These are phyloP conservation scores for Oceanodroma leucorhoa DNA, from an alignment of 2,797 vertebrate species.

Conservation along the genomic window DNA sequence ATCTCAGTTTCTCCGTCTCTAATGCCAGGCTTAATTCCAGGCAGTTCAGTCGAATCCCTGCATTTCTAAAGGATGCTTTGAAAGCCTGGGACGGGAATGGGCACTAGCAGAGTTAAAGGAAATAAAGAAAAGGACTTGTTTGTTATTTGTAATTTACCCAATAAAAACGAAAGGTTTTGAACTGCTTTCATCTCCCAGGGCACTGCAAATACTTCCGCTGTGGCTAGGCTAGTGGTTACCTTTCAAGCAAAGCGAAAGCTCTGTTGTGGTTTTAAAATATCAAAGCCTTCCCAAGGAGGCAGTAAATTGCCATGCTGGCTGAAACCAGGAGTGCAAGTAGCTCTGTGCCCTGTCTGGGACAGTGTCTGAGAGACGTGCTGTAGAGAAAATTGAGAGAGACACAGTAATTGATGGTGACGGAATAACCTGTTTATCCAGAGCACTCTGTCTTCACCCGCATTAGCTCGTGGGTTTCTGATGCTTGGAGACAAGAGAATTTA, in stretches of 20 bases:
- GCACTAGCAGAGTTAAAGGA: not conserved
- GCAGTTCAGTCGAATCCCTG: not conserved
- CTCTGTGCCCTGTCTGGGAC: conserved; percentile 26
- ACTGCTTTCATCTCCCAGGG: conserved; percentile 5
- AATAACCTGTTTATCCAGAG: conserved; percentile 7
- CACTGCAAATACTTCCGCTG: not conserved
- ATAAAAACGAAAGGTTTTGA: not conserved
- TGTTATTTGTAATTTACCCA: conserved; percentile 9
- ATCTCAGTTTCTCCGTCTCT: not conserved
- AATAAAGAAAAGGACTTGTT: not conserved
- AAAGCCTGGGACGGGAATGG: not conserved
- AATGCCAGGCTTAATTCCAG: not conserved
- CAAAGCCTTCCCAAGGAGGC: conserved; percentile 30
- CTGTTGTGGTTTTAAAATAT: not conserved
- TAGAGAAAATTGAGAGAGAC: not conserved
- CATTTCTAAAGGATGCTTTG: not conserved
- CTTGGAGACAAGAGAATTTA: not conserved
- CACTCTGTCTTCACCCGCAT: not conserved
- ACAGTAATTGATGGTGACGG: not conserved
- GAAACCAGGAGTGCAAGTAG: not conserved
- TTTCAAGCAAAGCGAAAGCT: conserved; percentile 16
- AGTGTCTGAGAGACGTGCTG: not conserved
- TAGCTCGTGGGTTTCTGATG: not conserved
- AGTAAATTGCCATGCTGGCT: not conserved
- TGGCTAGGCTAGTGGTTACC: not conserved